phyloP scores from a whole-genome alignment of 2,113 vertebrate species.

The Osmerus mordax region DNA sequence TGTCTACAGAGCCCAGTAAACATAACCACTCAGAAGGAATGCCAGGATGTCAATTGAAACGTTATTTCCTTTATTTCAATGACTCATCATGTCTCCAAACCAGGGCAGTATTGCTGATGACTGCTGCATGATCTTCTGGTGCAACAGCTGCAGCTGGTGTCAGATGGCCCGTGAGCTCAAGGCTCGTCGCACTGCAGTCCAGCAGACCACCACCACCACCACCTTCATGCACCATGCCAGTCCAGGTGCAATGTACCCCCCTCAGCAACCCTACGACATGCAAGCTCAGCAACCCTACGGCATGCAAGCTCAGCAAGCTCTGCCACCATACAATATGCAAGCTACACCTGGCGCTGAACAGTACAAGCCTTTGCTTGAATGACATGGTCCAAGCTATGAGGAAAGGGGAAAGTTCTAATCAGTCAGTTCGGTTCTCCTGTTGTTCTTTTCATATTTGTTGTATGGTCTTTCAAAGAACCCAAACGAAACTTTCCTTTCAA shows the following conservation, averaged over 20 bases:
- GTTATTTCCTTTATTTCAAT: too few species aligned
- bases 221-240: neutral
- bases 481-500: neutral
- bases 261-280: neutral
- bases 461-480: neutral
- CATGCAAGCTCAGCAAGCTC: neutral
- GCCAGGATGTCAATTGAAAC: too few species aligned
- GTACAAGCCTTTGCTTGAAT: neutral
- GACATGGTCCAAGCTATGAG: too few species aligned
- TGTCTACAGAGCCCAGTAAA: too few species aligned
- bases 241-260: neutral
- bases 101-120: conserved; percentile 56
- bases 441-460: too few species aligned
- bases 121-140: conserved; percentile 45
- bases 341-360: too few species aligned
- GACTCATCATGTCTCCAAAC: neutral
- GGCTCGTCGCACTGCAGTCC: neutral
- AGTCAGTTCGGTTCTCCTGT: too few species aligned
- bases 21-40: too few species aligned
- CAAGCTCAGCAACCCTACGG: neutral
- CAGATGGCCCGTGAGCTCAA: conserved; percentile 58
- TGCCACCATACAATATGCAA: neutral
- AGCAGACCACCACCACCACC: neutral
- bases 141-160: conserved; percentile 48
- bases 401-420: too few species aligned